A percentile compares a stretch with the other conserved stretches of the same genome.
phyloP scores from a whole-genome alignment of 2,113 vertebrate genomes.

The Carollia perspicillata region DNA sequence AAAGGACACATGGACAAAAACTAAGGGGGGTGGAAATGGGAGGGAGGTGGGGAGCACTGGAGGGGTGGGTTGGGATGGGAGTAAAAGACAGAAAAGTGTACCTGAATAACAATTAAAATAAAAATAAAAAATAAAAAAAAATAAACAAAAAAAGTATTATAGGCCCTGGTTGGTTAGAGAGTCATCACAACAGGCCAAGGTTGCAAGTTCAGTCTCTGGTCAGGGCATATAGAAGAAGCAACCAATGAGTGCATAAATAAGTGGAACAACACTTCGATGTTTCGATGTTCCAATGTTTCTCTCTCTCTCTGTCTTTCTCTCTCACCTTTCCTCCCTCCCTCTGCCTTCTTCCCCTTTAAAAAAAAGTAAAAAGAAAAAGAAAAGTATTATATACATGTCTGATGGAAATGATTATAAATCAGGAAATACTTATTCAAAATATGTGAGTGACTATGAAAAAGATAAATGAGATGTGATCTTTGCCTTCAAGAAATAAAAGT shows the following conservation, averaged over 20 bases:
- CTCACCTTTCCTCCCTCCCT: no score
- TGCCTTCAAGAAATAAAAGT: background rate
- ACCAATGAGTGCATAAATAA: no score
- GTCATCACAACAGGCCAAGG: background rate
- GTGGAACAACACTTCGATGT: background rate
- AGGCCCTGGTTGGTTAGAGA: background rate
- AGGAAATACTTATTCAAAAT: background rate
- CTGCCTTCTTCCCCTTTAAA: no score
- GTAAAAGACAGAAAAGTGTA: no score
- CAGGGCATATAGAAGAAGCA: background rate
- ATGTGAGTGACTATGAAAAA: background rate
- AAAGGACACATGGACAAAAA: no score
- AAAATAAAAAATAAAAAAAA: no score
- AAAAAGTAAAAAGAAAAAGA: background rate
- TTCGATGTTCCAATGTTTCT: background rate
- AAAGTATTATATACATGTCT: background rate
- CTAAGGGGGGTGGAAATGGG: no score
- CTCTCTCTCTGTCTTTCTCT: background rate
- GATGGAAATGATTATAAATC: background rate
- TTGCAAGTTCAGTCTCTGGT: background rate
- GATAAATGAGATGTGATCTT: background rate
- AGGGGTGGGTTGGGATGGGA: no score
- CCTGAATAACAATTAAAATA: no score
- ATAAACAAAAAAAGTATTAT: background rate
- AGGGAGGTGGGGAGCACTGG: no score